These are phyloP conservation scores for Xanthia icteritia DNA, from an alignment of 2,888 invertebrate genomes.

Conservation along the genomic window DNA sequence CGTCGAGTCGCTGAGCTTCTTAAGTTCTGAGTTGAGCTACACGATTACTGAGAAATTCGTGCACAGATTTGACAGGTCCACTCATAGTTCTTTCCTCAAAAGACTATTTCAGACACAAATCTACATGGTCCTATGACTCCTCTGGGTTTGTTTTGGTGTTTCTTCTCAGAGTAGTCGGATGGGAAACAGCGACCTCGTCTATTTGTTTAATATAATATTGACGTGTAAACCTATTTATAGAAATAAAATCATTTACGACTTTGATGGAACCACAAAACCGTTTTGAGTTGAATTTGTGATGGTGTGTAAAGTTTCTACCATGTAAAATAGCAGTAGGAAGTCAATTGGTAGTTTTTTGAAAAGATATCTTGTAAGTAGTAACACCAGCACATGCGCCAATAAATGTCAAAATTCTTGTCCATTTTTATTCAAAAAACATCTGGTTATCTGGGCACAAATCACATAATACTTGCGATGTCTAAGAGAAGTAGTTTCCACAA, in stretches of 20 bases:
- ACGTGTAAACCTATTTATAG: too few species aligned
- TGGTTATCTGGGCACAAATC: constrained; percentile 76
- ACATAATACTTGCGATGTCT: constrained; percentile 78
- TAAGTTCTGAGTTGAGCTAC: too few species aligned
- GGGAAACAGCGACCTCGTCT: neutral
- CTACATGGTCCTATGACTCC: neutral
- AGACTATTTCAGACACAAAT: neutral
- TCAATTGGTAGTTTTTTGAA: constrained; percentile 30
- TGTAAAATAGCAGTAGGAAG: neutral
- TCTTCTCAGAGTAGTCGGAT: neutral
- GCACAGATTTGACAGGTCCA: too few species aligned
- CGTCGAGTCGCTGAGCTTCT: too few species aligned
- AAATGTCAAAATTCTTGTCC: constrained; percentile 88
- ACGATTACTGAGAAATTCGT: too few species aligned
- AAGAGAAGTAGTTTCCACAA: constrained; percentile 83
- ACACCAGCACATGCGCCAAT: constrained; percentile 73
- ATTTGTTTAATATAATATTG: neutral
- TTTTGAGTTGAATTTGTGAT: too few species aligned
- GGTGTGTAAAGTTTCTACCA: constrained; percentile 1
- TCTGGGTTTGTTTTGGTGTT: neutral
- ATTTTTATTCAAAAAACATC: constrained; percentile 86
- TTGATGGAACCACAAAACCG: too few species aligned
- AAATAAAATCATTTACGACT: too few species aligned
- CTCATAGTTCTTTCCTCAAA: too few species aligned
- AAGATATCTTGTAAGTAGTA: constrained; percentile 54